Base-by-base conservation (phyloP, 1,140 invertebrate species). In the Meloidogyne exigua region DNA sequence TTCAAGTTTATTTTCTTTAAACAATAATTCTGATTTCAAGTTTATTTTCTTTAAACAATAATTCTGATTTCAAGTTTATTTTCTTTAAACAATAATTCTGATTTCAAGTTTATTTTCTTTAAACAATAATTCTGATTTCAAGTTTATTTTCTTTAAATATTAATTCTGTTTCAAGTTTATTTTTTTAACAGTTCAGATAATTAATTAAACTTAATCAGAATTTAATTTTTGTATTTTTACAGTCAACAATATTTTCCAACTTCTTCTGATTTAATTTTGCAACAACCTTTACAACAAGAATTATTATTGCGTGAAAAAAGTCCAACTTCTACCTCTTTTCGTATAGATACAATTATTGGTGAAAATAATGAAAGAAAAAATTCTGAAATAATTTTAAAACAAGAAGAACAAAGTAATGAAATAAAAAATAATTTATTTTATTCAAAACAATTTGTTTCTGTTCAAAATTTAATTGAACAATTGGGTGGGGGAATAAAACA, bases 401-500 rank as follows among this genome's bases (percentile, higher is more conserved):
- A 21, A 57, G 18, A 57, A 57, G 49, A 57, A 57, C 18, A 57
- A 57, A 57, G 21, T n/a, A 57, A 57, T n/a, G 18, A 23, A 13
- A 36, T 26, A 70, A 70, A 42, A 25, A 26, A 25, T 42, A 32
- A 15, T 62, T 49, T 42, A 44, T 32, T 65, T 36, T 64, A 64
- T 65, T 39, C 28, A 65, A 44, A 73, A 64, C 72, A 73, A 65
- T 32, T 42, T 68, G 9, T 68, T 32, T 25, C 72, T 21, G 72
- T 73, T 62, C 72, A 73, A 65, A 32, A 73, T 25, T 36, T 73
- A 23, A 44, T 73, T 57, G 72, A 44, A n/a, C 72, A 73, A 23
- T 62, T 73, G 57, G 12, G 32, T 62, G 32, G 69, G 13, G 44
- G 44, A 57, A 57, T 26, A n/a, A 26, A 18, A 42, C 69, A n/a